Base-by-base conservation (phyloP, 2,797 vertebrate genomes). In the Karalla daura region DNA sequence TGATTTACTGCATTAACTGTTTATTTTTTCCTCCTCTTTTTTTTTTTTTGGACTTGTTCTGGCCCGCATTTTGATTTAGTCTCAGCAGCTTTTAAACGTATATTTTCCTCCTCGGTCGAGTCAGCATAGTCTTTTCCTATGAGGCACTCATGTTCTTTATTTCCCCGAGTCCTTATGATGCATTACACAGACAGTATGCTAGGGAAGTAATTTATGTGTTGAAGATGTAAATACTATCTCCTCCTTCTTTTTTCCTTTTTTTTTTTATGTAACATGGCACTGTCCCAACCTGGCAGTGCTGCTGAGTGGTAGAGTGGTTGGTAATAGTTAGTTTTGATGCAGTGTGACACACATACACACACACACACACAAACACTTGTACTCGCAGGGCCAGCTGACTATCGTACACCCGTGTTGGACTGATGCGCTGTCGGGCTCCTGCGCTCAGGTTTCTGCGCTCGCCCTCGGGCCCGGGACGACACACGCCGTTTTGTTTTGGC, bases 181-280 rank as follows among this genome's bases (percentile, higher is more conserved):
- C 90, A 85, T 92, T 89, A 90, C 81, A 87, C 73, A 78, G 66
- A 78, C 71, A 76, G 68, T 83, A 84, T 86, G 83, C 82, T 86
- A 78, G 86, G 86, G 85, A 83, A 87, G 79, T 91, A 89, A 92
- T 90, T 91, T 91, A 91, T 92, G 82, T 87, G 83, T 85, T 81
- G 58, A 91, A 85, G 86, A 88, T 92, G 90, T 92, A 93, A 91
- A 92, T 91, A 92, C 83, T 84, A 73, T 90, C 61, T 69, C 21
- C 36, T 45, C n/a, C n/a, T n/a, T n/a, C n/a, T n/a, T n/a, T n/a
- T n/a, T n/a, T n/a, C n/a, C n/a, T n/a, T n/a, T n/a, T 64, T 74
- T 83, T 67, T 80, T 74, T 43, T 56, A 83, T 84, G 67, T 80
- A 81, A 80, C 52, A 64, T 55, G 62, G 70, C 79, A 71, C 77